Percentiles rank a stretch among this genome's conserved stretches.
phyloP scores from a whole-genome alignment of 2,888 invertebrate species.

The Brachyopa scutellaris region DNA sequence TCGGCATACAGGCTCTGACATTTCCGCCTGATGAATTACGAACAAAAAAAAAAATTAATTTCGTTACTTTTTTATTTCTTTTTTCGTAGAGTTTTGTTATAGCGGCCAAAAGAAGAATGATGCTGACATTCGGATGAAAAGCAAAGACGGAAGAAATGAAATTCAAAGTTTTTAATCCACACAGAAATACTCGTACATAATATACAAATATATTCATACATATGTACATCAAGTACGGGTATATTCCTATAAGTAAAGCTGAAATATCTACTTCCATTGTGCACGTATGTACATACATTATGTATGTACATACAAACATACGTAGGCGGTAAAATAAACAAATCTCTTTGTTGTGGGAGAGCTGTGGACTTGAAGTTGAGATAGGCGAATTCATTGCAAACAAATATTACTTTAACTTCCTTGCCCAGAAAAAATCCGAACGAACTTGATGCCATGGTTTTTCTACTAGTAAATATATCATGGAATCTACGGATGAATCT shows the following conservation, averaged over 20 bases:
- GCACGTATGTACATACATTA: neutral
- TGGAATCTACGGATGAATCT: no score
- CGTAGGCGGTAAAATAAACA: no score
- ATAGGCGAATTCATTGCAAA: neutral
- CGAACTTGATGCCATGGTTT: no score
- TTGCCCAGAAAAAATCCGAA: no score
- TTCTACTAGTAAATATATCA: no score
- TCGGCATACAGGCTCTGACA: conserved; percentile 41
- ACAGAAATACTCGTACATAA: no score
- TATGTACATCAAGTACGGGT: no score
- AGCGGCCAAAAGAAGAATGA: conserved; percentile 1
- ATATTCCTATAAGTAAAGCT: neutral
- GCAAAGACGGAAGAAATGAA: conserved; percentile 24
- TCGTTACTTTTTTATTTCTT: neutral
- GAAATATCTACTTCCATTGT: conserved; percentile 13
- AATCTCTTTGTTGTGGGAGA: no score
- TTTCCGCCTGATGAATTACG: conserved; percentile 50
- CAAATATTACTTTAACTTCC: neutral
- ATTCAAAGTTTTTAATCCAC: conserved; percentile 36
- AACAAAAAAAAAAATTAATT: neutral
- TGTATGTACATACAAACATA: neutral
- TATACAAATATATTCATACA: no score
- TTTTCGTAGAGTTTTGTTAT: neutral
- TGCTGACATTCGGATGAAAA: conserved; percentile 34
- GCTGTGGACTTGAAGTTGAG: neutral